These are phyloP conservation scores for Bombus breviceps DNA, from an alignment of 1,140 invertebrate species.

Conservation along the genomic window DNA sequence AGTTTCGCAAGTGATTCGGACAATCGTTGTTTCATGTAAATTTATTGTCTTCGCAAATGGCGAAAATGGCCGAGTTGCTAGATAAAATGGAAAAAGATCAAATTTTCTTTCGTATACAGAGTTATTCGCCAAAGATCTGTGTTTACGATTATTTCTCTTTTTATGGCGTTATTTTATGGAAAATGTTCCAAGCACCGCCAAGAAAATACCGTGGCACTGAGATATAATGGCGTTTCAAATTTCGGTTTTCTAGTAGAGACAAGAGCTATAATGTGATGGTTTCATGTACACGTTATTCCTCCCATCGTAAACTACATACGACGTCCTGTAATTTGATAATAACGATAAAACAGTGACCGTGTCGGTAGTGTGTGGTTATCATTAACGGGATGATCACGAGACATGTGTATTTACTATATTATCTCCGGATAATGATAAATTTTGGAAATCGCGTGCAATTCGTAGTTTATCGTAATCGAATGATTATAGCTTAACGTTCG, in stretches of 20 bases:
- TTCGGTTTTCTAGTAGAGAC: neutral
- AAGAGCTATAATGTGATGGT: slow-evolving; percentile 1
- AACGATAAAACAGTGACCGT: slow-evolving; percentile 53
- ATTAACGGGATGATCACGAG: slow-evolving; percentile 18
- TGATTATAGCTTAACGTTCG: too few relatives aligned
- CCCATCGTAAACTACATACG: neutral
- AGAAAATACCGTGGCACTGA: neutral
- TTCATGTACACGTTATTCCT: slow-evolving; percentile 31
- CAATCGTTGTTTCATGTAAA: slow-evolving; percentile 28
- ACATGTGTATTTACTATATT: slow-evolving; percentile 32
- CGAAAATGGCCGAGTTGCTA: neutral
- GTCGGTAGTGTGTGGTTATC: neutral
- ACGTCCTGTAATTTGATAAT: slow-evolving; percentile 41
- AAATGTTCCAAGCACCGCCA: neutral
- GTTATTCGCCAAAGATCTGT: neutral
- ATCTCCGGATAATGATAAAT: slow-evolving; percentile 28
- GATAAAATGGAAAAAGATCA: neutral
- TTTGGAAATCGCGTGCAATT: neutral
- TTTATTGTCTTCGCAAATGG: slow-evolving; percentile 9
- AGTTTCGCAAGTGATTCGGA: neutral
- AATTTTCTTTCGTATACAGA: neutral
- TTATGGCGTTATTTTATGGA: too few relatives aligned
- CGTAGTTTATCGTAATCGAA: neutral
- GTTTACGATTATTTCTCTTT: neutral
- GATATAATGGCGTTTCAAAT: neutral